Conservation (phyloP, 2,888 invertebrate species). For the Sesia apiformis region DNA sequence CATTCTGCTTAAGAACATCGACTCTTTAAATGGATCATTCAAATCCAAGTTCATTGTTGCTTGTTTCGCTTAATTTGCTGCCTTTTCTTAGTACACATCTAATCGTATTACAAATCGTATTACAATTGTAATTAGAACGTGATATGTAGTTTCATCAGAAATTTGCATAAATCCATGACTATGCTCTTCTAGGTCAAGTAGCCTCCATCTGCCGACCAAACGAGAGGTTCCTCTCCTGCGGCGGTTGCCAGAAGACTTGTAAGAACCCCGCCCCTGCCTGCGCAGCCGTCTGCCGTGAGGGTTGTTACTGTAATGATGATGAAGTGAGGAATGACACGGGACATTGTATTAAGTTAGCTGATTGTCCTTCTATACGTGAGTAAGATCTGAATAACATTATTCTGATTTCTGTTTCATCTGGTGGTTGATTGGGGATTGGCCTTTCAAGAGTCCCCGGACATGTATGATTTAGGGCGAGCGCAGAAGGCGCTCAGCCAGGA, state of each 20-base stretch:
- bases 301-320: conserved; percentile 45
- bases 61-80: too few relatives aligned
- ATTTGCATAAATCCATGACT: not conserved
- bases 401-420: too few relatives aligned
- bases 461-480: too few relatives aligned
- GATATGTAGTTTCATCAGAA: not conserved
- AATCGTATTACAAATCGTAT: too few relatives aligned
- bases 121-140: not conserved
- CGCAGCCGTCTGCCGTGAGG: conserved; percentile 32
- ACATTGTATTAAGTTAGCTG: conserved; percentile 35
- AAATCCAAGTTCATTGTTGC: too few relatives aligned
- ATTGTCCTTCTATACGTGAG: conserved; percentile 24
- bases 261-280: conserved; percentile 36
- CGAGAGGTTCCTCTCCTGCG: conserved; percentile 40
- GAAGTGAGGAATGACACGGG: conserved; percentile 36
- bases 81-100: too few relatives aligned
- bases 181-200: conserved; percentile 31
- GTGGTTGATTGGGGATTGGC: too few relatives aligned
- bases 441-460: too few relatives aligned
- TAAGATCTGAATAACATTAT: too few relatives aligned
- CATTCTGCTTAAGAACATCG: too few relatives aligned
- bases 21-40: too few relatives aligned
- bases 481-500: too few relatives aligned
- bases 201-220: conserved; percentile 33
- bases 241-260: conserved; percentile 45